Evolutionary conservation across 1,140 invertebrate species (phyloP).

Genomic region (Zaprionus kolodkinae): DNA sequence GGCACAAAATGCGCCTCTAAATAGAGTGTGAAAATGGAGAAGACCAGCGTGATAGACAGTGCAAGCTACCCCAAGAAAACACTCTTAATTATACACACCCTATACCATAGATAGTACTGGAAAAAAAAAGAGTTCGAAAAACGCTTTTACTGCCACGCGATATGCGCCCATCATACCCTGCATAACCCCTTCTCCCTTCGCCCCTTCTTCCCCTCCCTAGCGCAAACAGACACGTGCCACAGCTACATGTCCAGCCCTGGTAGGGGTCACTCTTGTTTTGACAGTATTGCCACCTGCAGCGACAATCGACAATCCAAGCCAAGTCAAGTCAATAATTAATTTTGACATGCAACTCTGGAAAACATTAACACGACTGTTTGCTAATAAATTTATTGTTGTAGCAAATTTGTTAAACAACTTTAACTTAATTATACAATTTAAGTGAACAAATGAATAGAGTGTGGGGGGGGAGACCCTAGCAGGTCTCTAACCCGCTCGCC

Average conservation of each 20-base stretch:
- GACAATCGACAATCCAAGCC: conserved; percentile 31
- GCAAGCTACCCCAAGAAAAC: neutral
- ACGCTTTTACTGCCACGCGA: conserved; percentile 34
- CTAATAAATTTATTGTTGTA: conserved; percentile 78
- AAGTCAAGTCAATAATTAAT: conserved; percentile 63
- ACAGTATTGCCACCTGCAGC: conserved; percentile 48
- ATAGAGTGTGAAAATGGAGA: conserved; percentile 6
- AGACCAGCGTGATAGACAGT: too few species aligned
- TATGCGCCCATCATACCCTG: conserved; percentile 23
- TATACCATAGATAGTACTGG: conserved; percentile 28
- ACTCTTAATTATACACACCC: conserved; percentile 51
- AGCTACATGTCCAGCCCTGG: neutral
- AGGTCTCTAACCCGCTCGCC: neutral
- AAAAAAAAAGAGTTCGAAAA: conserved; percentile 13
- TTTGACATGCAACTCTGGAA: conserved; percentile 69
- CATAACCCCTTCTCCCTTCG: conserved; percentile 1
- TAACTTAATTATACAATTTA: conserved; percentile 71
- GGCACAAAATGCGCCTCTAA: conserved; percentile 63
- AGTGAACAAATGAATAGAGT: conserved; percentile 59
- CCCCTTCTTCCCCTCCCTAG: neutral
- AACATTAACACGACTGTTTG: conserved; percentile 33
- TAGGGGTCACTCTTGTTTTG: conserved; percentile 17
- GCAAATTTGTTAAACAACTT: conserved; percentile 76
- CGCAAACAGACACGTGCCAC: conserved; percentile 34
- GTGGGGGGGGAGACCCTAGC: neutral